Evolutionary conservation across 2,888 invertebrate genomes (phyloP).

Genomic region (Agrochola lota): DNA sequence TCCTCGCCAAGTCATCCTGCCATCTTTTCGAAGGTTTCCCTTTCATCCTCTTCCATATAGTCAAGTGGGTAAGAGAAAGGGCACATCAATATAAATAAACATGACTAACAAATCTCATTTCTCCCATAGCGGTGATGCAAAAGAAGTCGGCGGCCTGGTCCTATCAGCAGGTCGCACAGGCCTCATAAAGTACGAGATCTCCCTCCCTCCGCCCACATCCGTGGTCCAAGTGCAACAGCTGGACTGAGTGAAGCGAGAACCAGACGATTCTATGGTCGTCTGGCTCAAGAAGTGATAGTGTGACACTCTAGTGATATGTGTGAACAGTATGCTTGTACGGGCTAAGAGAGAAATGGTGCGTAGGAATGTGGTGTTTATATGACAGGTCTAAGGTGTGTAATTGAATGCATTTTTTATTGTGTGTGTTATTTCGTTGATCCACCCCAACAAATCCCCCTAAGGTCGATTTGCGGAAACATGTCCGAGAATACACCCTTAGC

Average conservation of each 20-base stretch:
- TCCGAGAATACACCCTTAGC: neutral
- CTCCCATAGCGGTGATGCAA: constrained; percentile 81
- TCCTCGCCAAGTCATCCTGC: no score
- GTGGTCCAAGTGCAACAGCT: constrained; percentile 88
- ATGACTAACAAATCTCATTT: neutral
- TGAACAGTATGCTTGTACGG: constrained; percentile 49
- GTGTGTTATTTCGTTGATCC: neutral
- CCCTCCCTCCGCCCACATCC: constrained; percentile 87
- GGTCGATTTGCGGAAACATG: neutral
- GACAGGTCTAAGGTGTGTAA: neutral
- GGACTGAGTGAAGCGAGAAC: constrained; percentile 81
- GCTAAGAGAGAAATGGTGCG: no score
- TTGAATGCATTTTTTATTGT: constrained; percentile 11
- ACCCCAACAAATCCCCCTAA: neutral
- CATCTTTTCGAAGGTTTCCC: no score
- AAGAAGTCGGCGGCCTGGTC: constrained; percentile 85
- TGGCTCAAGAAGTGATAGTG: constrained; percentile 67
- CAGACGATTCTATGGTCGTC: constrained; percentile 64
- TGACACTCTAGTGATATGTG: constrained; percentile 47
- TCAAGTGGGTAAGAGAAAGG: no score
- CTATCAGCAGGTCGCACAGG: constrained; percentile 84
- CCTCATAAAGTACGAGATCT: constrained; percentile 91
- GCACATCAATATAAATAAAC: neutral
- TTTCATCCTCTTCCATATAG: no score
- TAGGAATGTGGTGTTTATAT: no score